These are phyloP conservation scores for Antigone vipio DNA, from an alignment of 2,113 vertebrate genomes.

Conservation along the genomic window DNA sequence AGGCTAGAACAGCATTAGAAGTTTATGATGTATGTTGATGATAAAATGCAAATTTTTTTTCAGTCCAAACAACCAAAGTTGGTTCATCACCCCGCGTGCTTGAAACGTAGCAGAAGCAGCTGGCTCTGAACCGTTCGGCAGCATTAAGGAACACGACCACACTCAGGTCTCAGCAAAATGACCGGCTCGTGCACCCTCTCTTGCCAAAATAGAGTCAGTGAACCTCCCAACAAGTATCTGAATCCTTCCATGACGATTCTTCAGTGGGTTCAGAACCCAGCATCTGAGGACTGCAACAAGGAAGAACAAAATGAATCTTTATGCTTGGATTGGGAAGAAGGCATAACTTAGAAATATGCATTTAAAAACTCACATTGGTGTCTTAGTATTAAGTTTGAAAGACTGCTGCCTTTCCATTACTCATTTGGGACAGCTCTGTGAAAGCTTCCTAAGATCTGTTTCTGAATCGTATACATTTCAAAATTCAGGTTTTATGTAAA, in stretches of 20 bases:
- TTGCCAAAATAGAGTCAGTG: background rate
- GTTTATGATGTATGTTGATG: background rate
- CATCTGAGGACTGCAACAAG: background rate
- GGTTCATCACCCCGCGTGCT: background rate
- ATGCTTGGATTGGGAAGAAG: background rate
- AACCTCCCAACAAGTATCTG: background rate
- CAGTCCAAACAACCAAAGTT: background rate
- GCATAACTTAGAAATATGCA: background rate
- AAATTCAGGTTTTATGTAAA: constrained; percentile 21
- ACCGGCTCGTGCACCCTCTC: background rate
- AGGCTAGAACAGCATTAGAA: background rate
- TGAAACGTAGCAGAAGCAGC: background rate
- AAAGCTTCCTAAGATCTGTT: background rate
- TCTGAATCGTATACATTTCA: background rate
- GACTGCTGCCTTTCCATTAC: background rate
- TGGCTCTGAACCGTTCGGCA: background rate
- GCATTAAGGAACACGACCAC: background rate
- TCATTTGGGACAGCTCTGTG: background rate
- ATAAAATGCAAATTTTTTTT: background rate
- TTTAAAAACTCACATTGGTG: background rate
- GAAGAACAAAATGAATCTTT: background rate
- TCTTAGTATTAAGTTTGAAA: background rate
- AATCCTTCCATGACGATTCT: background rate
- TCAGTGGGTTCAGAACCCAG: background rate
- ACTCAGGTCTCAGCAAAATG: background rate